These are phyloP conservation scores for Melanostoma mellinum DNA, from an alignment of 2,888 invertebrate species.

Conservation along the genomic window DNA sequence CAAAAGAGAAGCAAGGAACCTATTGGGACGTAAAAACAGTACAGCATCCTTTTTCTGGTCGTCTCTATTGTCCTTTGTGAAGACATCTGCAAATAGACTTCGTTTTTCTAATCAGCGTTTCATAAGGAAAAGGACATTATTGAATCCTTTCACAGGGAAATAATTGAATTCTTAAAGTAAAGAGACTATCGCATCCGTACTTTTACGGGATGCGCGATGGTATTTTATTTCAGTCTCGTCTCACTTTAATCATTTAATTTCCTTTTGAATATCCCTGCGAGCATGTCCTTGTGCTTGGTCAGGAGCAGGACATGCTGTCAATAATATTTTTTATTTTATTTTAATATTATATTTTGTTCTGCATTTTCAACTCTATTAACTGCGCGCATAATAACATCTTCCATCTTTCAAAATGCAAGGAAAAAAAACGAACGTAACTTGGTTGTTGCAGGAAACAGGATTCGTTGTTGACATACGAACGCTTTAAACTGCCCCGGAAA, in stretches of 20 bases:
- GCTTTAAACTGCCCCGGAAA: constrained; percentile 18
- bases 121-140: constrained; percentile 43
- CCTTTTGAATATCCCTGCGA: constrained; percentile 5
- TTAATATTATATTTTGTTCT: constrained; percentile 21
- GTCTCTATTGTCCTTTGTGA: constrained; percentile 58
- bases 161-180: constrained; percentile 71
- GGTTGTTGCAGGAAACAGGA: constrained; percentile 54
- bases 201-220: too few relatives aligned
- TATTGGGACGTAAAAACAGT: constrained; percentile 31
- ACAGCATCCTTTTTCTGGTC: constrained; percentile 39
- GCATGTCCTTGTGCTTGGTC: constrained; percentile 13
- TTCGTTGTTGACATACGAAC: constrained; percentile 58
- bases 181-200: constrained; percentile 2
- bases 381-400: constrained; percentile 49
- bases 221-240: constrained; percentile 39
- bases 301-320: constrained; percentile 68
- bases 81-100: constrained; percentile 67
- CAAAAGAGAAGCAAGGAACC: constrained; percentile 25
- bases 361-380: constrained; percentile 66
- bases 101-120: constrained; percentile 51
- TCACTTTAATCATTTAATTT: constrained; percentile 60
- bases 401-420: constrained; percentile 18
- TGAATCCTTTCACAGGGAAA: constrained; percentile 66
- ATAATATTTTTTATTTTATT: constrained; percentile 38
- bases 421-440: background rate